These are phyloP conservation scores for Hystrix cristata DNA, from an alignment of 2,113 vertebrate genomes.

Conservation along the genomic window DNA sequence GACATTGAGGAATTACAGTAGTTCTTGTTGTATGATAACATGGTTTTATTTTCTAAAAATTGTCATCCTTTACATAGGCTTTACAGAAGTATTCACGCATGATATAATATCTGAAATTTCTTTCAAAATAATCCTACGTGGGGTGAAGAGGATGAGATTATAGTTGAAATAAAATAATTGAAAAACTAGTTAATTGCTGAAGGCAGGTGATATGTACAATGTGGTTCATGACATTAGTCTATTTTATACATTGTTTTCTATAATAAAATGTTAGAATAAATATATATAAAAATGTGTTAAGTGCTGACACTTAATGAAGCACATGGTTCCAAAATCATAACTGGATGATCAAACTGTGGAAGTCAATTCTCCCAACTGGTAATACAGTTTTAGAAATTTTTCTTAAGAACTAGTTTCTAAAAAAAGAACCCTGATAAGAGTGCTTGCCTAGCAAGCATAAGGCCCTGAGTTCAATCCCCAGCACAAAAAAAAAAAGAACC, in stretches of 20 bases:
- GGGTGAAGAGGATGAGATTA: background rate
- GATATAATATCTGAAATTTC: background rate
- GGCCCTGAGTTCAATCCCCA: no score
- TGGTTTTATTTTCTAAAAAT: conserved; percentile 14
- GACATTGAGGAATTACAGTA: conserved; percentile 25
- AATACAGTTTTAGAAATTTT: background rate
- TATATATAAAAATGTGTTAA: background rate
- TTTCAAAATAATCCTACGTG: conserved; percentile 39
- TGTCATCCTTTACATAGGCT: conserved; percentile 19
- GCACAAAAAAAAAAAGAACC: background rate
- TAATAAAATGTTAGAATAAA: conserved; percentile 2
- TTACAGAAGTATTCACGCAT: background rate
- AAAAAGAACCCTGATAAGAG: background rate
- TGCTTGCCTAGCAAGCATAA: no score
- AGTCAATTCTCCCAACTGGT: conserved; percentile 43
- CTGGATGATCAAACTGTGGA: background rate
- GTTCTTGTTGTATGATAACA: background rate
- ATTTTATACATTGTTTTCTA: background rate
- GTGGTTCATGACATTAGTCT: background rate
- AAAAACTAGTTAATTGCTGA: conserved; percentile 1
- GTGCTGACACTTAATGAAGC: conserved; percentile 25
- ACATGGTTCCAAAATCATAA: background rate
- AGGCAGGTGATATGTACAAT: background rate
- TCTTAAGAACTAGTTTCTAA: background rate
- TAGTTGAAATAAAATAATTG: background rate